Percentiles rank a stretch among this genome's conserved stretches.
Conservation (phyloP, 2,797 vertebrate species). For the Spinibarbus caldwelli region DNA sequence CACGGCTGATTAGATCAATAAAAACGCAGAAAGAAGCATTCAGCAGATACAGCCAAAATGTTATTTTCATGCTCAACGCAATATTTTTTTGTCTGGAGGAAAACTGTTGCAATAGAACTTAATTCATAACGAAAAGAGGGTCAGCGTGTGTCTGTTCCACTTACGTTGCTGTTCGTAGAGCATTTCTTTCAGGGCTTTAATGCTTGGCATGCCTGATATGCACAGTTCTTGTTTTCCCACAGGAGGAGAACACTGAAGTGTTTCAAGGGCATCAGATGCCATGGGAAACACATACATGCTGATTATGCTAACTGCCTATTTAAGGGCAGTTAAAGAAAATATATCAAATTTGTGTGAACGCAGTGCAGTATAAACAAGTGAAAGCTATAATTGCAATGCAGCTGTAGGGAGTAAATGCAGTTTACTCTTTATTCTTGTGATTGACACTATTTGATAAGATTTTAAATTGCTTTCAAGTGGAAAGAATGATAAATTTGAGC, state of each 20-base stretch:
- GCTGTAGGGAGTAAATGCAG: constrained; percentile 37
- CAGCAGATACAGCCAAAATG: not conserved
- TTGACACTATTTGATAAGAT: constrained; percentile 34
- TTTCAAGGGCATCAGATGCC: constrained; percentile 50
- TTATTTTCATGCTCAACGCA: constrained; percentile 19
- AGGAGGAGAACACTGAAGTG: constrained; percentile 31
- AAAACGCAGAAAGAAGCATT: not conserved
- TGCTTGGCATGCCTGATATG: constrained; percentile 27
- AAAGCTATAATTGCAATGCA: constrained; percentile 37
- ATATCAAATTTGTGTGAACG: constrained; percentile 33
- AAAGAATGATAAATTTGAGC: constrained; percentile 7
- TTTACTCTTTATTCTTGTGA: constrained; percentile 18
- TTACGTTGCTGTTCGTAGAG: not conserved
- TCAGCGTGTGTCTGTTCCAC: not conserved
- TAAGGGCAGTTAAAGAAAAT: constrained; percentile 41
- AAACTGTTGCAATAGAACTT: constrained; percentile 1
- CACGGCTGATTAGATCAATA: constrained; percentile 29
- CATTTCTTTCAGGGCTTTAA: constrained; percentile 10
- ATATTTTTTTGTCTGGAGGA: not conserved
- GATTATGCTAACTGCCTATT: constrained; percentile 51
- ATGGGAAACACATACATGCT: constrained; percentile 47
- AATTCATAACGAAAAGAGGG: not conserved
- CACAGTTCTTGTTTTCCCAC: constrained; percentile 27
- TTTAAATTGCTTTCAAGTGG: constrained; percentile 42
- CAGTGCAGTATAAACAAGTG: constrained; percentile 44